phyloP scores from a whole-genome alignment of 2,888 invertebrate species.

The Oscheius sp. region DNA sequence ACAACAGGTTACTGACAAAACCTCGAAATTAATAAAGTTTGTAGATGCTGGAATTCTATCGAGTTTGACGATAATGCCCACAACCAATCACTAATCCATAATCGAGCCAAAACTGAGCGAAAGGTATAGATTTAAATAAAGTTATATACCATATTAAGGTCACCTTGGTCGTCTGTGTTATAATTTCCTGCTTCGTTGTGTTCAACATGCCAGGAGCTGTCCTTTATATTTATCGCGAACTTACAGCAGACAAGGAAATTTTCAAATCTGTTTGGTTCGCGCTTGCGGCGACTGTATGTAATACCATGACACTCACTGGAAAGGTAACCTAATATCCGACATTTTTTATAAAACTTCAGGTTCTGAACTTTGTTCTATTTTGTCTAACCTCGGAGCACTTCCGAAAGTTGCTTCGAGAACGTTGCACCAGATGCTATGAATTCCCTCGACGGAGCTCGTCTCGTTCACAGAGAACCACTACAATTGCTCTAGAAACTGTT shows the following conservation, averaged over 20 bases:
- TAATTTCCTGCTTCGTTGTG: constrained; percentile 55
- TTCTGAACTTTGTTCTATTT: constrained; percentile 62
- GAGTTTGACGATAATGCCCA: constrained; percentile 24
- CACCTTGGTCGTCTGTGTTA: constrained; percentile 60
- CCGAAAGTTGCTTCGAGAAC: constrained; percentile 53
- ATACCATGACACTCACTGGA: constrained; percentile 56
- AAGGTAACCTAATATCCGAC: constrained; percentile 42
- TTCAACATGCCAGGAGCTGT: constrained; percentile 60
- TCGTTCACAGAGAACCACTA: constrained; percentile 28
- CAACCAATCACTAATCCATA: constrained; percentile 27
- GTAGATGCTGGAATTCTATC: constrained; percentile 26
- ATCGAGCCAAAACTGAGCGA: constrained; percentile 20
- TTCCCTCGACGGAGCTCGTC: constrained; percentile 30
- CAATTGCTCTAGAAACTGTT: constrained; percentile 29
- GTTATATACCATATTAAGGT: constrained; percentile 43
- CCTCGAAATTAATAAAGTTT: neutral
- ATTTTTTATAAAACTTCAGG: constrained; percentile 29
- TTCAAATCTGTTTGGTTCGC: constrained; percentile 11
- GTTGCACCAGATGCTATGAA: constrained; percentile 31
- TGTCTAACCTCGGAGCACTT: constrained; percentile 62
- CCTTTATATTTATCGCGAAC: constrained; percentile 48
- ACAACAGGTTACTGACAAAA: constrained; percentile 34
- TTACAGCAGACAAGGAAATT: neutral
- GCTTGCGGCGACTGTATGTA: constrained; percentile 38
- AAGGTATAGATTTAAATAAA: constrained; percentile 3